Base-by-base conservation (phyloP, 2,113 vertebrate genomes). In the Xerus inauris region DNA sequence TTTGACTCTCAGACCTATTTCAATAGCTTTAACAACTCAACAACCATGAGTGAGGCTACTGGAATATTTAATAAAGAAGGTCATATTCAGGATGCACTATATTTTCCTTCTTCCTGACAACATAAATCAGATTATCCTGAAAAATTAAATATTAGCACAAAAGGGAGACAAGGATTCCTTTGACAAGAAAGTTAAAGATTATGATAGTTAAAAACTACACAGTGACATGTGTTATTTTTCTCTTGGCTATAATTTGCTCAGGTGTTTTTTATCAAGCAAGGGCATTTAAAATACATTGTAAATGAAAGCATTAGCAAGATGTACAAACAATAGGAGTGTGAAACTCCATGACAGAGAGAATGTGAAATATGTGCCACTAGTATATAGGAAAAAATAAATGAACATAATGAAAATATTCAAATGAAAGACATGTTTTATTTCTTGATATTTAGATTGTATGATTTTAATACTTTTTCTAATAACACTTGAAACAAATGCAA, bases 21-120 rank as follows among this genome's bases (percentile, higher is more conserved):
- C 93, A 93, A 49, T 77, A 91, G 54, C 45, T 83, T 81, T n/a
- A 35, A 76, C 65, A 94, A 95, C 82, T 94, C 90, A 89, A 76
- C 14, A 62, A 62, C n/a, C n/a, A 67, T 87, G 77, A 93, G 10
- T 30, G 51, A 82, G 92, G 79, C 47, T 47, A 75, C 42, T 4
- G 64, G 89, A 88, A 94, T 51, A 89, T 89, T 95, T 91, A 98
- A 91, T 76, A 95, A 82, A 92, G 42, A 96, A 92, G 57, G 32
- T 89, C 51, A 89, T 30, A 87, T 82, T 87, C 64, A 94, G 62
- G 51, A 81, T 69, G 30, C 30, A 45, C 24, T 65, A 2, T 54
- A 30, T 79, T 88, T 88, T 84, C 24, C 38, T 87, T 89, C 47
- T 92, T 88, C 20, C 51, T 80, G 35, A 86, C 81, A 76, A 81